phyloP scores from a whole-genome alignment of 2,113 vertebrate genomes.

The Sebastes fasciatus region DNA sequence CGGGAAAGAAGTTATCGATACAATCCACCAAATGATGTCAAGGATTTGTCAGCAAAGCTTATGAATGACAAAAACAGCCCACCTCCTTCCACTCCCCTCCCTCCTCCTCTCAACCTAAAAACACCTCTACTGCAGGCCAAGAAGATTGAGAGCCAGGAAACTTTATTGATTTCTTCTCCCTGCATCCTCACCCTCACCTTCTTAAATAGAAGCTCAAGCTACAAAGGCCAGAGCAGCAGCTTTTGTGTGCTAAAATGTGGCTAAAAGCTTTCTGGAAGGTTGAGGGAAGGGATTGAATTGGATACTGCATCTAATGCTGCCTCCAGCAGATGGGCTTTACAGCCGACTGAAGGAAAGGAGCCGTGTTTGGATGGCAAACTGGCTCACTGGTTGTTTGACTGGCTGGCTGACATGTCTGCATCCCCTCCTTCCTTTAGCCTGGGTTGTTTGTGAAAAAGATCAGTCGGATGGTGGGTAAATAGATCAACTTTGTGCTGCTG shows the following conservation, averaged over 20 bases:
- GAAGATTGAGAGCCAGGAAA: conserved; percentile 97
- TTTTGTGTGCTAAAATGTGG: conserved; percentile 98
- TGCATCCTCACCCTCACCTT: conserved; percentile 85
- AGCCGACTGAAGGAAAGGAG: conserved; percentile 59
- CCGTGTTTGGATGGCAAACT: conserved; percentile 60
- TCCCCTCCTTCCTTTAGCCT: conserved; percentile 64
- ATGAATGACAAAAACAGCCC: conserved; percentile 96
- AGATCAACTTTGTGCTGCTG: conserved; percentile 82
- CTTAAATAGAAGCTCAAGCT: conserved; percentile 94
- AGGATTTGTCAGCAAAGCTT: conserved; percentile 97
- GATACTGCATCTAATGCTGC: conserved; percentile 90
- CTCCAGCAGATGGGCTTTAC: conserved; percentile 81
- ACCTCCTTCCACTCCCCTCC: conserved; percentile 52
- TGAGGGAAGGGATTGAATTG: conserved; percentile 91
- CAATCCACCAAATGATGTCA: conserved; percentile 95
- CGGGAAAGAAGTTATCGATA: conserved; percentile 96
- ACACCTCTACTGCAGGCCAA: conserved; percentile 87
- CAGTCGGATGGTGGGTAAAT: conserved; percentile 81
- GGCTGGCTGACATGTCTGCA: conserved; percentile 70
- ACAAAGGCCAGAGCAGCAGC: conserved; percentile 94
- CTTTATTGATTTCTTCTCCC: conserved; percentile 93
- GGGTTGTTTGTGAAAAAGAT: conserved; percentile 84
- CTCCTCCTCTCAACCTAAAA: conserved; percentile 65
- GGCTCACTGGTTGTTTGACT: conserved; percentile 67
- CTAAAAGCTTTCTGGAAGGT: conserved; percentile 93